These are phyloP conservation scores for Drosophila triauraria DNA, from an alignment of 1,140 invertebrate species.

Conservation along the genomic window DNA sequence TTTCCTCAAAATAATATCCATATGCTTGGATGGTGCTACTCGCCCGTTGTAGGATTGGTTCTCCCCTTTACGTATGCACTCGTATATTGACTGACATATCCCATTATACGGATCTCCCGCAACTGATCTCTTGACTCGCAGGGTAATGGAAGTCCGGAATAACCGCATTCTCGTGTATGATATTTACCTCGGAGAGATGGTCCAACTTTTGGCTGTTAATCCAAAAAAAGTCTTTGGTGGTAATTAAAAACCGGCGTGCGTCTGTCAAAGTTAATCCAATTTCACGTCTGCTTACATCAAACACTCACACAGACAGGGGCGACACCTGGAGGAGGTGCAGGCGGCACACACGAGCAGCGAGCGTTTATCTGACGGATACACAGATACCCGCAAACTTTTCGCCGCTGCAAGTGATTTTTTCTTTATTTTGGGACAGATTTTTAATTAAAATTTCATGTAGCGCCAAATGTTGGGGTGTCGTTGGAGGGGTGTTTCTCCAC, in stretches of 20 bases:
- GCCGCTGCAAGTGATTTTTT: constrained; percentile 59
- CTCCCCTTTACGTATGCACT: not conserved
- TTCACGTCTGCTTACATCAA: constrained; percentile 68
- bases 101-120: constrained; percentile 45
- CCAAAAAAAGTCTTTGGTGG: constrained; percentile 59
- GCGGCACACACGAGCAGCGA: constrained; percentile 31
- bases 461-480: constrained; percentile 55
- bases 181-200: constrained; percentile 46
- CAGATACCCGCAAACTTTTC: constrained; percentile 34
- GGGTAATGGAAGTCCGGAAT: constrained; percentile 31
- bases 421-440: constrained; percentile 79
- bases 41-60: constrained; percentile 2
- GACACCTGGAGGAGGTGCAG: constrained; percentile 42
- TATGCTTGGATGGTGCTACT: not conserved
- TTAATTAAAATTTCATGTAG: constrained; percentile 82
- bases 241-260: constrained; percentile 77
- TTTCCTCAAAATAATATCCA: constrained; percentile 1
- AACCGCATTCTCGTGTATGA: not conserved
- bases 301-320: constrained; percentile 26
- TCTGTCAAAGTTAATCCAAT: constrained; percentile 79
- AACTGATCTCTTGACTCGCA: constrained; percentile 29
- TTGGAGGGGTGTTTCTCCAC: constrained; percentile 30
- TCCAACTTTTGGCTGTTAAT: constrained; percentile 59
- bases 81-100: constrained; percentile 37
- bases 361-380: constrained; percentile 56